Evolutionary conservation across 2,797 vertebrate genomes (phyloP).

Genomic region (Aphelocoma californica): DNA sequence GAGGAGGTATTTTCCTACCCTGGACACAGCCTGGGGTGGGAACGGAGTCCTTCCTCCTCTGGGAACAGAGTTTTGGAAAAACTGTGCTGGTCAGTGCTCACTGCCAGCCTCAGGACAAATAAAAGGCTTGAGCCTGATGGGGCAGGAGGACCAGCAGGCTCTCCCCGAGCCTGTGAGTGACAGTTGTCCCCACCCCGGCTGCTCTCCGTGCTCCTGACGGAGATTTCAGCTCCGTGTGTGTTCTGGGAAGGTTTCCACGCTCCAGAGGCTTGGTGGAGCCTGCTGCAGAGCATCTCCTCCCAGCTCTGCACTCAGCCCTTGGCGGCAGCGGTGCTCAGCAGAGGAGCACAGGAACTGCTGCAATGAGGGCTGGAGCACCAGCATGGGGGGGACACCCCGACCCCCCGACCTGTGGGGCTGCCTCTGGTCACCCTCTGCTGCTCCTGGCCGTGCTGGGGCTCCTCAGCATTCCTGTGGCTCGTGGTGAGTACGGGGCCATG

Average conservation of each 20-base stretch:
- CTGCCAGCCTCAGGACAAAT: background rate
- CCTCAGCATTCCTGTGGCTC: background rate
- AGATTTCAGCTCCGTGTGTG: background rate
- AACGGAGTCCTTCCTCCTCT: background rate
- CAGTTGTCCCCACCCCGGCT: background rate
- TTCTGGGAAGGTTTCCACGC: background rate
- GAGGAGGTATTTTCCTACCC: background rate
- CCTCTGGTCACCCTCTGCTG: accelerated
- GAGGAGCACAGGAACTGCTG: background rate
- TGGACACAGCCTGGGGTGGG: background rate
- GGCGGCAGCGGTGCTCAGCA: background rate
- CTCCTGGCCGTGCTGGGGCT: conserved; percentile 23
- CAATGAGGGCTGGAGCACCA: background rate
- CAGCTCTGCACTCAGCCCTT: background rate
- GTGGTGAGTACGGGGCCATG: background rate
- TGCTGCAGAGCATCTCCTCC: background rate
- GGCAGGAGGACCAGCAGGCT: background rate
- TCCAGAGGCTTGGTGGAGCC: background rate
- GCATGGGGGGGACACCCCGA: accelerated
- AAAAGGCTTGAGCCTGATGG: background rate
- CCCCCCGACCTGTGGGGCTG: background rate
- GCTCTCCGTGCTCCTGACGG: accelerated
- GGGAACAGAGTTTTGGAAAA: background rate
- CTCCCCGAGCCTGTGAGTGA: background rate
- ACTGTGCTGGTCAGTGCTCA: accelerated